These are phyloP conservation scores for Perccottus glenii DNA, from an alignment of 2,113 vertebrate genomes.

Conservation along the genomic window DNA sequence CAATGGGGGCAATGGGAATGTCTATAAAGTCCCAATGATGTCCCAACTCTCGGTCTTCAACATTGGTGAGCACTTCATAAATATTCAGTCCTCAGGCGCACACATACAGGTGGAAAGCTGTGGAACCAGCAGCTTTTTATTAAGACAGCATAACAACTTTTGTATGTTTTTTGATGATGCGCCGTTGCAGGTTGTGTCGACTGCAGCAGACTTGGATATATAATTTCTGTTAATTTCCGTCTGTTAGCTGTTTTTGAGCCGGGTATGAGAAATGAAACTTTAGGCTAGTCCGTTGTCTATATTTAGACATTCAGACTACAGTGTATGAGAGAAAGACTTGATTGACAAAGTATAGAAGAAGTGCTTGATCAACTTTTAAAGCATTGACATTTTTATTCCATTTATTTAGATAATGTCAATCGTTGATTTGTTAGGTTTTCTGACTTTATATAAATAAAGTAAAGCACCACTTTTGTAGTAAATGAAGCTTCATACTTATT, in stretches of 20 bases:
- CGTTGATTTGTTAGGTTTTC: too few relatives aligned
- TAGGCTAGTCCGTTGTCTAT: slow-evolving; percentile 45
- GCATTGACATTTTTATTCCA: too few relatives aligned
- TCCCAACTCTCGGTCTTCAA: slow-evolving; percentile 90
- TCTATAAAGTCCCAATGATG: slow-evolving; percentile 91
- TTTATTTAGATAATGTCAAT: too few relatives aligned
- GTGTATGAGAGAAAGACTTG: neutral
- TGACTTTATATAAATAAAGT: too few relatives aligned
- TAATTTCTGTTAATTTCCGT: slow-evolving; percentile 12
- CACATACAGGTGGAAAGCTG: neutral
- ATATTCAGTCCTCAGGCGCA: neutral
- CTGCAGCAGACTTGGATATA: slow-evolving; percentile 5
- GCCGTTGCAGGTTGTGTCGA: neutral
- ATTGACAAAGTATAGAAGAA: too few relatives aligned
- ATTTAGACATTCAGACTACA: slow-evolving; percentile 53
- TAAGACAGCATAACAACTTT: too few relatives aligned
- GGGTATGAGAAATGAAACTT: slow-evolving; percentile 50
- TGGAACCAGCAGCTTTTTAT: neutral
- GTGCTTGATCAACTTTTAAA: too few relatives aligned
- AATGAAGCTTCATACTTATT: too few relatives aligned
- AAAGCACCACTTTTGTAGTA: too few relatives aligned
- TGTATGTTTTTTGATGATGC: too few relatives aligned
- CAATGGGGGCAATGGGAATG: slow-evolving; percentile 80
- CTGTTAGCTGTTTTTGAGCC: slow-evolving; percentile 31
- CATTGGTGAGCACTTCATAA: slow-evolving; percentile 79